A percentile compares a stretch with the other conserved stretches of the same genome.
phyloP scores from a whole-genome alignment of 2,888 invertebrate species.

The Lasius platythorax region DNA sequence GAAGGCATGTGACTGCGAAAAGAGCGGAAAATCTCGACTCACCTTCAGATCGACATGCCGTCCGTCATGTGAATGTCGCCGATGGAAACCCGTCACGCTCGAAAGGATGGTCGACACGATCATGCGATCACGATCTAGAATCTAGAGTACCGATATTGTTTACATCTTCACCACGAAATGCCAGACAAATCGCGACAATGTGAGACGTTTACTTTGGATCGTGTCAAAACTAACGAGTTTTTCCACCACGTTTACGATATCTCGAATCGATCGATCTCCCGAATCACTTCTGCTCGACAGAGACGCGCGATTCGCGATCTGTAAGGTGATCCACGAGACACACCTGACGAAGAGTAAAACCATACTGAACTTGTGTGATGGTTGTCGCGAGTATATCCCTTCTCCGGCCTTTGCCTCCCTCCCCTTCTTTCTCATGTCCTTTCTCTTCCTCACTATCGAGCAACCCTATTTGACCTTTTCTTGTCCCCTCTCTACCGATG shows the following conservation, averaged over 20 bases:
- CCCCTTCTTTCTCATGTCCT: slow-evolving; percentile 43
- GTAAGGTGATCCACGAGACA: slow-evolving; percentile 56
- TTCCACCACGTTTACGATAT: background rate
- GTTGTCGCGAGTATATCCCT: slow-evolving; percentile 64
- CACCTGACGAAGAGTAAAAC: slow-evolving; percentile 72
- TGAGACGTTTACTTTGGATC: background rate
- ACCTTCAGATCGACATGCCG: slow-evolving; percentile 72
- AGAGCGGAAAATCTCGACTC: slow-evolving; percentile 48
- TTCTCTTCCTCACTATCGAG: slow-evolving; percentile 34
- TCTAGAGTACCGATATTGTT: slow-evolving; percentile 35
- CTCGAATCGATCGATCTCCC: too few species aligned
- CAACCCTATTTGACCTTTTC: slow-evolving; percentile 56
- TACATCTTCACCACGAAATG: background rate
- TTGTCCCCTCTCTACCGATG: slow-evolving; percentile 6
- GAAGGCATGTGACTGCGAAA: background rate
- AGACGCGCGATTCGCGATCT: background rate
- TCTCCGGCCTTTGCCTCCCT: slow-evolving; percentile 49
- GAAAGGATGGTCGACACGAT: slow-evolving; percentile 75
- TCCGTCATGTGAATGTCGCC: slow-evolving; percentile 72
- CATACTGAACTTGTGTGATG: slow-evolving; percentile 68
- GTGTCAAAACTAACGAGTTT: background rate
- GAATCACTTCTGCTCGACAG: background rate
- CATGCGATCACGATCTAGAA: slow-evolving; percentile 64
- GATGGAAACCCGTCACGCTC: slow-evolving; percentile 76
- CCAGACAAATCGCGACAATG: background rate